Evolutionary conservation across 2,888 invertebrate genomes (phyloP).

Genomic region (Camponotus fellah): DNA sequence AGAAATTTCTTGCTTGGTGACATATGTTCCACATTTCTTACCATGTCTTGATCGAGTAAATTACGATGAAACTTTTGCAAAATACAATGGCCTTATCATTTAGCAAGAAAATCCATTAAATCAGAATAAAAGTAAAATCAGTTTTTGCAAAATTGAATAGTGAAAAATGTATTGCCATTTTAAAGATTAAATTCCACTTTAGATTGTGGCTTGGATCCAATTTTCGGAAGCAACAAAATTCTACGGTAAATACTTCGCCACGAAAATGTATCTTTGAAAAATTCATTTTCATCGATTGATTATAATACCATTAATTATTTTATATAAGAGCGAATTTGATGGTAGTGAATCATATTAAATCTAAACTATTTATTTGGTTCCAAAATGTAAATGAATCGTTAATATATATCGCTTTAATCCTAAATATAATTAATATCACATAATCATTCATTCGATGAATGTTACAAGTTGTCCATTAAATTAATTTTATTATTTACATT

Average conservation of each 20-base stretch:
- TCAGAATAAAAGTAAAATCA: conserved; percentile 22
- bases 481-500: conserved; percentile 15
- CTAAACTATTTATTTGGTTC: not conserved
- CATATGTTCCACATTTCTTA: conserved; percentile 29
- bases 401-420: not conserved
- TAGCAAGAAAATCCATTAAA: not conserved
- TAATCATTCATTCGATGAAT: not conserved
- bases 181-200: conserved; percentile 32
- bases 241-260: not conserved
- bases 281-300: conserved; percentile 4
- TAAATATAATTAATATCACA: conserved; percentile 8
- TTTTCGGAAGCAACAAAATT: not conserved
- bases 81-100: not conserved
- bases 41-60: conserved; percentile 49
- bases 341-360: not conserved
- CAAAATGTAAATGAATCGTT: not conserved
- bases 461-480: not conserved
- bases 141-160: conserved; percentile 1
- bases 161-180: not conserved
- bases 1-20: conserved; percentile 45
- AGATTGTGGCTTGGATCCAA: not conserved
- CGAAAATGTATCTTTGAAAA: not conserved
- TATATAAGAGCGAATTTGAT: not conserved
- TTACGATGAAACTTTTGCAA: conserved; percentile 55
- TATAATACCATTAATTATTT: not conserved